Evolutionary conservation across 1,140 invertebrate species (phyloP), one percentile per base, ranked within the genome.

Genomic region (Mesaphorura yosii): DNA sequence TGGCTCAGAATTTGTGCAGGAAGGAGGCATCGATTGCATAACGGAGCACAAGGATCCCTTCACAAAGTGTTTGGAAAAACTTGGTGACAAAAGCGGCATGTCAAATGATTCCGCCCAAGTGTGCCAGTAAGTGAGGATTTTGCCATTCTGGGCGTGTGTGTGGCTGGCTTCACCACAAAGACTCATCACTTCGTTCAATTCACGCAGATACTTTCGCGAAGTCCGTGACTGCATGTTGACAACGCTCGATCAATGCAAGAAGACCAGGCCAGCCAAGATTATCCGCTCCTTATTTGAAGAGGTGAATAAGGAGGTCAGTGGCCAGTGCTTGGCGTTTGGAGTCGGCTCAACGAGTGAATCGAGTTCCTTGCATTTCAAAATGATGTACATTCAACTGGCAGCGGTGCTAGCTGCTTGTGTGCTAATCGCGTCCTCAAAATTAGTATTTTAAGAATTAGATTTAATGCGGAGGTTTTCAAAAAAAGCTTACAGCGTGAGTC

Each of bases 231-330:
- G 46, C 28, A 5, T 31, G 3, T 5, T 48, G 4, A 10, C 6
- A 6, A 5, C 28, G 5, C 19, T 48, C 5, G 31, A 34, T 22
- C 5, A 37, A 48, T 48, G 46, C 37, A 17, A 10, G 12, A 37
- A 48, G 5, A 31, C 19, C 14, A 34, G 20, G 19, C 46, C 46
- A 12, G 46, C 12, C 3, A 26, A 48, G 37, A 48, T 48, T 23
- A 48, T 48, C 46, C 25, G 37, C 14, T 10, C 6, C 15, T 34
- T 48, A 26, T 26, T 48, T 20, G 46, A 48, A 48, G 46, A 48
- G 23, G 46, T 48, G 5, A 31, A 12, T 7, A 29, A n/a, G 12
- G 29, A 48, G 27, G 37, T 31, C 4, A 22, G 29, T 17, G 46
- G 46, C 5, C 31, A 19, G 10, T 48, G 46, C 46, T 23, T 48